Base-by-base conservation (phyloP, 2,888 invertebrate species). In the Cataglyphis albicans region DNA sequence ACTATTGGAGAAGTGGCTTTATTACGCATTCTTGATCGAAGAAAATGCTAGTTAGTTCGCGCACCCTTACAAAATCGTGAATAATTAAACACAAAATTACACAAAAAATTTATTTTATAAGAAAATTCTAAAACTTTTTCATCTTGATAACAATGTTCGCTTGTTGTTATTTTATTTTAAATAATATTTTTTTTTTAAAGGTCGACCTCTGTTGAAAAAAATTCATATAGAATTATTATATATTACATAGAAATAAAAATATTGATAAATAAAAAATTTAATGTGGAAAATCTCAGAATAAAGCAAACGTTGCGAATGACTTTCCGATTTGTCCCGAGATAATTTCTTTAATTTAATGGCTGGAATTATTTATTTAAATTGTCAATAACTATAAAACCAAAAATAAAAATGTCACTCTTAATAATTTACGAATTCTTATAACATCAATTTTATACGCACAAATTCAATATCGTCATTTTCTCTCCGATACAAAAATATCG, bases 1-100 rank as follows among this genome's bases (percentile, higher is more conserved):
- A 41, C 55, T 57, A 29, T 76, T 76, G 57, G 29, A 15, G 68
- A 67, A 76, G 67, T 25, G n/a, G 15, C n/a, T 25, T 75, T 75
- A 64, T 18, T 52, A 41, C 48, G 64, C 21, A 35, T 65, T 55
- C 15, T 57, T 18, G 25, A n/a, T 41, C 25, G 29, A 38, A 10
- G 18, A 2, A 10, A 41, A 15, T 0, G 25, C 25, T 25, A 25
- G 21, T 7, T 44, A 9, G 10, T 9, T 65, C n/a, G 10, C 9
- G n/a, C 63, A 4, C 5, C 3, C 38, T 64, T 12, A n/a, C 21
- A 12, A 35, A 64, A 75, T 41, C 38, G 25, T 18, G 6, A 55
- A 25, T 18, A 52, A 52, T 7, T 7, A n/a, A 3, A 2, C n/a
- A 5, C 18, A 44, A 44, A 44, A 44, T 44, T 44, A 44, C 5